These are phyloP conservation scores for Nycteola revayana DNA, from an alignment of 2,888 invertebrate species.

Conservation along the genomic window DNA sequence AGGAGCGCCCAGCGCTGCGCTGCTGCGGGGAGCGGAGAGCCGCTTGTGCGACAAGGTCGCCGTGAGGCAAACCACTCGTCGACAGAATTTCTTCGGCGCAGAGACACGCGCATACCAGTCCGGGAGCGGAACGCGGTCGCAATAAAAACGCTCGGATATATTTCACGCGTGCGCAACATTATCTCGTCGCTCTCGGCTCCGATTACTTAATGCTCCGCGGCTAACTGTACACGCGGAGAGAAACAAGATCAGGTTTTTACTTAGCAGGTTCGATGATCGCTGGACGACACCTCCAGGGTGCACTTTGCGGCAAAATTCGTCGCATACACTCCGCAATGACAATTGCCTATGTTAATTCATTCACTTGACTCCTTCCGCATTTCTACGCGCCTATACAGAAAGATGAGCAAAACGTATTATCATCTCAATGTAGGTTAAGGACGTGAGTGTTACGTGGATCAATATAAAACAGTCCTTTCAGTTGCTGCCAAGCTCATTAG, in stretches of 20 bases:
- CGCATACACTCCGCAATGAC: constrained; percentile 7
- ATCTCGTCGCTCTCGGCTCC: constrained; percentile 74
- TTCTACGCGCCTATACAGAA: too few relatives aligned
- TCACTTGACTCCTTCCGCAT: too few relatives aligned
- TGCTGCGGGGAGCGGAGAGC: constrained; percentile 37
- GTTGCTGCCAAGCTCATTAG: too few relatives aligned
- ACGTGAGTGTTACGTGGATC: too few relatives aligned
- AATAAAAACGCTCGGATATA: constrained; percentile 78
- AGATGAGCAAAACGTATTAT: too few relatives aligned
- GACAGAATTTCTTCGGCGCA: constrained; percentile 73
- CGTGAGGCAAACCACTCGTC: constrained; percentile 79
- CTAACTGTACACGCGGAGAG: constrained; percentile 75
- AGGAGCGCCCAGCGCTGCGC: constrained; percentile 37
- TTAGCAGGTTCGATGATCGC: constrained; percentile 70
- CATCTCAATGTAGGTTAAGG: too few relatives aligned
- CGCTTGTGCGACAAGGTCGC: constrained; percentile 70
- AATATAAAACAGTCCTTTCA: too few relatives aligned
- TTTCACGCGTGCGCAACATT: constrained; percentile 81
- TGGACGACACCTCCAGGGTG: constrained; percentile 55
- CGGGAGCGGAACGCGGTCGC: constrained; percentile 71
- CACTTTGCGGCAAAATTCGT: constrained; percentile 37
- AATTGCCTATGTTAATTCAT: too few relatives aligned
- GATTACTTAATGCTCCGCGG: constrained; percentile 77
- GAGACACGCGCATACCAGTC: constrained; percentile 69
- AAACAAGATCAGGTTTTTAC: constrained; percentile 77